Conservation (phyloP, 1,140 invertebrate species). For the Acromyrmex charruanus region DNA sequence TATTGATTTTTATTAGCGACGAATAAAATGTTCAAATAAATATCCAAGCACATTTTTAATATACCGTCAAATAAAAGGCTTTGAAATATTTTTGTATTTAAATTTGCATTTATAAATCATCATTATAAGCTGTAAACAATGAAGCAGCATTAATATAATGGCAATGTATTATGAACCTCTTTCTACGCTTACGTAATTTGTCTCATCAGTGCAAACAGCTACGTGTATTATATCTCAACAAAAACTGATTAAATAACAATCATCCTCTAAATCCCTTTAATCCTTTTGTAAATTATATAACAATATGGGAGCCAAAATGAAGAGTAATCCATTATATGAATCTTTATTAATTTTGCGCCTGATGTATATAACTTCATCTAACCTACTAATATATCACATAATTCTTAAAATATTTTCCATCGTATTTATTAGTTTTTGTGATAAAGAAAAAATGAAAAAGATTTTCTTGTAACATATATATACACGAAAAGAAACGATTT, state of each 20-base stretch:
- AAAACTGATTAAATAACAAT: slow-evolving; percentile 17
- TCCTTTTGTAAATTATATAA: slow-evolving; percentile 4
- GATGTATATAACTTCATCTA: not conserved
- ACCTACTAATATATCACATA: not conserved
- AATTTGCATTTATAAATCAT: not conserved
- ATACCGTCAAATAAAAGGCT: not conserved
- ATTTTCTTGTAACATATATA: not conserved
- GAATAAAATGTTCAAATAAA: not conserved
- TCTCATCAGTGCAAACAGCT: not conserved
- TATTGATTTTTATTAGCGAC: not conserved
- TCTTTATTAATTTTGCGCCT: not conserved
- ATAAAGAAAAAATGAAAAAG: not conserved
- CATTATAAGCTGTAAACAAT: slow-evolving; percentile 10
- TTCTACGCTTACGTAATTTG: slow-evolving; percentile 19
- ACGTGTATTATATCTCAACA: not conserved
- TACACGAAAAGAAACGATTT: not conserved
- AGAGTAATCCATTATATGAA: slow-evolving; percentile 1
- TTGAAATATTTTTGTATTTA: not conserved
- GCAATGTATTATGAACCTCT: not conserved
- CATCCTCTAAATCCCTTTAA: not conserved
- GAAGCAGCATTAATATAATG: not conserved
- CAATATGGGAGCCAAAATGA: not conserved
- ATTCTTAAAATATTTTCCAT: not conserved
- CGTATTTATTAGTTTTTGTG: not conserved
- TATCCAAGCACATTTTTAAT: not conserved